Evolutionary conservation across 2,797 vertebrate genomes (phyloP), one percentile per base, ranked within the genome.

Genomic region (Nasua narica): DNA sequence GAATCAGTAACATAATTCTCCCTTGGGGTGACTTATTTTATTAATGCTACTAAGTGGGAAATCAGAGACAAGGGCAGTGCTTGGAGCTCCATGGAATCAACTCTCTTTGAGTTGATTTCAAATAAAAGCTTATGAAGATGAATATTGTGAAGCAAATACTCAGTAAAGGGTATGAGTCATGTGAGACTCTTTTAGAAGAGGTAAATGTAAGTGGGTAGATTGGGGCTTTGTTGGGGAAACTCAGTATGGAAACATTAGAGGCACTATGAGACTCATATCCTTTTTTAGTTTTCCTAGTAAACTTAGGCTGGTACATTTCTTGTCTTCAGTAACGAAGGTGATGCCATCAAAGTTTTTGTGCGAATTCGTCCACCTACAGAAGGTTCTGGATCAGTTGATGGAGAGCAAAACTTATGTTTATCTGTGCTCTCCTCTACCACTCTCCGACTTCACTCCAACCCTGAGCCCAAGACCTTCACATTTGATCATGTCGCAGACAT

Each of bases 401-500:
- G 99, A 50, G 99, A 99, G 78, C 99, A 98, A 62, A 98, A 93
- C 90, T 94, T 99, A 56, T 99, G 99, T 96, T 98, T 99, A 25
- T 99, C 99, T 0, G 99, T 99, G 93, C 99, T 99, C 2, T 99
- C 99, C 16, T 98, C 99, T 43, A 99, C 99, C 0, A 99, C 99
- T 76, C 99, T 99, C 91, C 99, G 99, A 67, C 98, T 99, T 72
- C 99, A 99, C 74, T 99, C 99, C 0, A 99, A 99, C 97, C 99
- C 99, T 27, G 99, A 99, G 92, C 99, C 99, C 9, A 99, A 99
- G 87, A 99, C 98, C 52, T 99, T 99, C 98, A 99, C 99, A 1
- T 99, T 99, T 58, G 99, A 99, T 97, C 99, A 99, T 98, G 99
- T 99, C 25, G 99, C 99, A 48, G 99, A 99, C 97, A 99, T 99